phyloP scores from a whole-genome alignment of 2,888 invertebrate genomes.

The Hydroisotoma schaefferi region DNA sequence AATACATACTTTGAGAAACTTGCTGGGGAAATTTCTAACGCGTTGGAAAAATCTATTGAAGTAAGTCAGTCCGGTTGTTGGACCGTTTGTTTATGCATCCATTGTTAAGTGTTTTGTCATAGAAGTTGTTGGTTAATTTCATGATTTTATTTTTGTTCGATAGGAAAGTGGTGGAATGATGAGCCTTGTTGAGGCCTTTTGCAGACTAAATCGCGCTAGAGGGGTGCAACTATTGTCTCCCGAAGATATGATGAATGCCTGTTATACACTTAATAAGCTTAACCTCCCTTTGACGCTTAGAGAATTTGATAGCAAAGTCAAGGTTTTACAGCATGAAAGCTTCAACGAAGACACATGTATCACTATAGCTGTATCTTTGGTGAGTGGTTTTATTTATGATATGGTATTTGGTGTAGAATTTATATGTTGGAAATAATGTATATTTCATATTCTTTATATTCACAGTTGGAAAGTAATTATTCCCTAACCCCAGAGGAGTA shows the following conservation, averaged over 20 bases:
- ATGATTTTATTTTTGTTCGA: slow-evolving; percentile 4
- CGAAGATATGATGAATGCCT: slow-evolving; percentile 91
- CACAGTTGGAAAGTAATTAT: slow-evolving; percentile 57
- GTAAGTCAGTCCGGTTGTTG: slow-evolving; percentile 53
- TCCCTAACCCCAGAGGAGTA: slow-evolving; percentile 82
- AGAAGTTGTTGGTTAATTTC: neutral
- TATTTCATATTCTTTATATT: slow-evolving; percentile 16
- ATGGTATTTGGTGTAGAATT: neutral
- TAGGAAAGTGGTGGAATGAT: slow-evolving; percentile 93
- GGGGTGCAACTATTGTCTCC: slow-evolving; percentile 94
- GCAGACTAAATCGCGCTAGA: slow-evolving; percentile 92
- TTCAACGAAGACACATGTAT: slow-evolving; percentile 54
- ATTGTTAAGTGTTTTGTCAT: neutral
- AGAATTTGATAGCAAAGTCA: slow-evolving; percentile 90
- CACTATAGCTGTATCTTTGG: slow-evolving; percentile 36
- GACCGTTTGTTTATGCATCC: neutral
- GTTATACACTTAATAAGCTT: slow-evolving; percentile 65
- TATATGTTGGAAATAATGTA: neutral
- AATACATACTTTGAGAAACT: slow-evolving; percentile 78
- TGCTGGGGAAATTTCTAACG: slow-evolving; percentile 78
- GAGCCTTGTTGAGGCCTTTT: slow-evolving; percentile 94
- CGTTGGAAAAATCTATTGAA: slow-evolving; percentile 75
- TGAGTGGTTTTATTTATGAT: too few relatives aligned
- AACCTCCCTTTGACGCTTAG: slow-evolving; percentile 71
- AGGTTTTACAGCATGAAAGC: slow-evolving; percentile 79